Evolutionary conservation across 1,140 invertebrate genomes (phyloP).

Genomic region (Cherax quadricarinatus): DNA sequence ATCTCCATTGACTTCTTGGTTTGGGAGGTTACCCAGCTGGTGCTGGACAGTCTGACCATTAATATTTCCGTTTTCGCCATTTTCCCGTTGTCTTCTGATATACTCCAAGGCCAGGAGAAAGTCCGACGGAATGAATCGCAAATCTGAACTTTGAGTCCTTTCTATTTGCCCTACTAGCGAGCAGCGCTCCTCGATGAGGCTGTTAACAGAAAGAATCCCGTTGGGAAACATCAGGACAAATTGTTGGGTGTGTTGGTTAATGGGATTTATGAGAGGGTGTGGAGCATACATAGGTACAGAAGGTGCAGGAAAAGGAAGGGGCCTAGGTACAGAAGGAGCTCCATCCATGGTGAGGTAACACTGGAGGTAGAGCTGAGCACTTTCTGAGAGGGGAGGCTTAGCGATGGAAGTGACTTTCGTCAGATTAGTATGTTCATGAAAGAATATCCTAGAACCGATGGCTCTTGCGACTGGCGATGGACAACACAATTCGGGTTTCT

Average conservation of each 20-base stretch:
- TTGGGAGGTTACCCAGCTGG: not conserved
- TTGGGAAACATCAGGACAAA: not conserved
- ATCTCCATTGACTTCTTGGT: no score
- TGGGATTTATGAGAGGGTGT: not conserved
- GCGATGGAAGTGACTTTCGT: not conserved
- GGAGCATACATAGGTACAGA: not conserved
- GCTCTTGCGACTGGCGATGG: slow-evolving; percentile 14
- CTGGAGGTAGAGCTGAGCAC: not conserved
- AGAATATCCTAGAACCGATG: not conserved
- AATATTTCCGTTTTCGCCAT: not conserved
- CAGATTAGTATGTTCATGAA: not conserved
- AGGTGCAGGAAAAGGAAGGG: not conserved
- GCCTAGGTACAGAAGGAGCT: not conserved
- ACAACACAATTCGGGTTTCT: not conserved
- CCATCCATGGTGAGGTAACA: slow-evolving; percentile 29
- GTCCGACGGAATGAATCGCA: not conserved
- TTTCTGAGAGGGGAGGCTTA: not conserved
- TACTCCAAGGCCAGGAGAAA: not conserved
- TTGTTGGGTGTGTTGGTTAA: not conserved
- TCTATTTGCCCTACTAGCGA: not conserved
- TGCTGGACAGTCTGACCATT: not conserved
- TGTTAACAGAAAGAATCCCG: not conserved
- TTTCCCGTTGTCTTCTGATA: not conserved
- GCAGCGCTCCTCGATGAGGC: not conserved
- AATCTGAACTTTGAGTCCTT: not conserved